Evolutionary conservation across 2,113 vertebrate species (phyloP).

Genomic region (Pyxicephalus adspersus): DNA sequence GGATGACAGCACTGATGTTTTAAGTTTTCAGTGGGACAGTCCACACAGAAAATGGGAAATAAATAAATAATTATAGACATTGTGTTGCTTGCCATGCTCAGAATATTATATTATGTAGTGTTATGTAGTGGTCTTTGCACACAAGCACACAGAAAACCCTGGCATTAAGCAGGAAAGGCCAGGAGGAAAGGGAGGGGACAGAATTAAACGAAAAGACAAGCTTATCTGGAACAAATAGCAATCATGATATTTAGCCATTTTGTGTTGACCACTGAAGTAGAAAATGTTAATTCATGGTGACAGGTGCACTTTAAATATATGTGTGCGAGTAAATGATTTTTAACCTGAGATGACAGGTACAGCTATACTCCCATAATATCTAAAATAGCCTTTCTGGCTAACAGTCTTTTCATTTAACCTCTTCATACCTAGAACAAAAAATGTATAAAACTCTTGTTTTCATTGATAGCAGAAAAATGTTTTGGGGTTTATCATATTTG

Average conservation of each 20-base stretch:
- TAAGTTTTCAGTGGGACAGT: no score
- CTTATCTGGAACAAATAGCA: not conserved
- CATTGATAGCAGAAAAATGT: no score
- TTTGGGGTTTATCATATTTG: no score
- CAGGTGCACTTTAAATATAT: slow-evolving; percentile 67
- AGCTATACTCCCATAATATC: slow-evolving; percentile 69
- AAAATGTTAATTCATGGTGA: slow-evolving; percentile 21
- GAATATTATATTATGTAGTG: no score
- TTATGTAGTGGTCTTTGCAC: not conserved
- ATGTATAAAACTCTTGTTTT: no score
- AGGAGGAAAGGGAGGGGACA: not conserved
- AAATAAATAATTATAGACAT: no score
- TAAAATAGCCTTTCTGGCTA: slow-evolving; percentile 74
- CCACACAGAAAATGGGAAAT: no score
- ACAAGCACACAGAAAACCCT: not conserved
- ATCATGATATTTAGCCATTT: slow-evolving; percentile 16
- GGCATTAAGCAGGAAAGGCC: not conserved
- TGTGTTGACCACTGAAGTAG: slow-evolving; percentile 3
- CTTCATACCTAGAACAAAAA: not conserved
- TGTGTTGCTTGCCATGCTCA: no score
- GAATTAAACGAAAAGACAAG: slow-evolving; percentile 7
- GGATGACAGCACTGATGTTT: no score
- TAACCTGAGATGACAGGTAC: slow-evolving; percentile 72
- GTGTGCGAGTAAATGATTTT: slow-evolving; percentile 68
- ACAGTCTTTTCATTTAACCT: slow-evolving; percentile 58